Percentiles rank a stretch among this genome's conserved stretches.
Conservation (phyloP, 2,797 vertebrate species). For the Oceanodroma leucorhoa region DNA sequence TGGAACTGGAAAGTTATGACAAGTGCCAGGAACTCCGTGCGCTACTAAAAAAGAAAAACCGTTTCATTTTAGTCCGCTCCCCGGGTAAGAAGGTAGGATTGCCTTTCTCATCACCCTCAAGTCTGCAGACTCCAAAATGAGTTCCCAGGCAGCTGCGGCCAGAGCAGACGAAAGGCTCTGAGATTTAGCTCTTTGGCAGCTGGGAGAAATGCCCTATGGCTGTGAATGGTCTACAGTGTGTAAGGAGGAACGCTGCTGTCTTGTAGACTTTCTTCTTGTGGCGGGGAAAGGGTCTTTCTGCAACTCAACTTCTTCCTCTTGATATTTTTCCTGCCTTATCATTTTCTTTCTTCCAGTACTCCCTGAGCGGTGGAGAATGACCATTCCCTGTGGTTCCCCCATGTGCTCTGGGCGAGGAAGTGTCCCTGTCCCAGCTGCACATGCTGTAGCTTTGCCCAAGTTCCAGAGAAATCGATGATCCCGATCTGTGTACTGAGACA, state of each 20-base stretch:
- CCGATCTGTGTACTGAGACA: background rate
- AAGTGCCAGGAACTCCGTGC: slow-evolving; percentile 89
- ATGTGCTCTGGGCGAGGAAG: background rate
- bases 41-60: slow-evolving; percentile 88
- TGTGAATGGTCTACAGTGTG: background rate
- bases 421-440: background rate
- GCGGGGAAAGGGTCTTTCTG: background rate
- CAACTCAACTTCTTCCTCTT: background rate
- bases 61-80: slow-evolving; percentile 86
- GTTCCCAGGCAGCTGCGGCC: background rate
- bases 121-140: background rate
- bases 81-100: slow-evolving; percentile 88
- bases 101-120: slow-evolving; percentile 39
- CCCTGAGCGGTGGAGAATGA: background rate
- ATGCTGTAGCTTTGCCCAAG: background rate
- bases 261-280: background rate
- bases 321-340: background rate
- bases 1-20: slow-evolving; percentile 92
- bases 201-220: background rate
- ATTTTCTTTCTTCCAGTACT: background rate
- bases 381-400: background rate
- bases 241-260: background rate
- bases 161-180: background rate
- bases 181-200: background rate
- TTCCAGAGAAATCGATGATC: background rate